Evolutionary conservation across 2,888 invertebrate species (phyloP), one percentile per base, ranked within the genome.

Genomic region (Tenthredo amoena): DNA sequence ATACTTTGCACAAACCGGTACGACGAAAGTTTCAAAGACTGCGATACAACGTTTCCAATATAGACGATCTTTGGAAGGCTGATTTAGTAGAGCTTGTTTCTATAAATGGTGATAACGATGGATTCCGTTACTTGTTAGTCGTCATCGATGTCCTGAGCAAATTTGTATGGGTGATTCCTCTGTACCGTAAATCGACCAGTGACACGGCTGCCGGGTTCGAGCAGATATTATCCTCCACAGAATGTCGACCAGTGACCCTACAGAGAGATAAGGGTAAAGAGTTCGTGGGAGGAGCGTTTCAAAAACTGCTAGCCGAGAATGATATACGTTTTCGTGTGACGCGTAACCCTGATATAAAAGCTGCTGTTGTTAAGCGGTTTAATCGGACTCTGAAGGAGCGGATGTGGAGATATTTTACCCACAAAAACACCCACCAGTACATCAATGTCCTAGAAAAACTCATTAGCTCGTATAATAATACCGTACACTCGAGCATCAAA

Each of bases 321-420:
- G 26, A 26, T 26, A 26, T 26, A 26, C 26, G 26, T 26, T 26
- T 26, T 26, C 26, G 26, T 26, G 26, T 26, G 26, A 26, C 26
- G 26, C 26, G 26, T 26, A 26, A 26, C 26, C 26, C 26, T 26
- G 26, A 26, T 26, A 26, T 26, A 26, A 26, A 26, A 26, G 26
- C 1, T 26, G 26, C 26, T 26, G 26, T 26, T 26, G 26, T 90
- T 2, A 92, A 93, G 87, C 79, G 92, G 6, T 90, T 90, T 18
- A 89, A 91, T 86, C 77, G 91, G 76, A 92, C 91, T 6, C 40
- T 92, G 9, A 92, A 91, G 86, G 87, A 88, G 40, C 88, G 86
- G 84, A 88, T 91, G 85, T 91, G 87, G 86, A 87, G 86, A 55
- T 89, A 90, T 84, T 91, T 92, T 77, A 89, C 89, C 1, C 81